These are phyloP conservation scores for Passerina amoena DNA, from an alignment of 2,113 vertebrate species.

Conservation along the genomic window DNA sequence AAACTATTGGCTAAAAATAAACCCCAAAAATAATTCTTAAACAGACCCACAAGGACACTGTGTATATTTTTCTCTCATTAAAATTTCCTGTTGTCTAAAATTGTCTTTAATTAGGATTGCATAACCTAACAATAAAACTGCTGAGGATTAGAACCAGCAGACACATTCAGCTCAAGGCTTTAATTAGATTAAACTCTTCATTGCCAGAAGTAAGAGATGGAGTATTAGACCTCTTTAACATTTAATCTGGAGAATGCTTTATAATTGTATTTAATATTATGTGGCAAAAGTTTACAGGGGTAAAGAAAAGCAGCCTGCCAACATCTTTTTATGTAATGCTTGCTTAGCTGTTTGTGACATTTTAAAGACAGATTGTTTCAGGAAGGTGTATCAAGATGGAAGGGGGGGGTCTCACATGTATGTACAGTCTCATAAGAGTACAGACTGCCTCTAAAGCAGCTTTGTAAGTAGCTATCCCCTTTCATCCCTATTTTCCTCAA, in stretches of 20 bases:
- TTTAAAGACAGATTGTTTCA: constrained; percentile 10
- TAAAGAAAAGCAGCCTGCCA: background rate
- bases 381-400: background rate
- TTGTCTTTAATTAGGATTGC: constrained; percentile 68
- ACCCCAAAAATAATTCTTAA: constrained; percentile 23
- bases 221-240: constrained; percentile 40
- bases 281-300: background rate
- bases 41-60: background rate
- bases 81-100: constrained; percentile 47
- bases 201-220: constrained; percentile 47
- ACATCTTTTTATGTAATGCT: background rate
- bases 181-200: constrained; percentile 66
- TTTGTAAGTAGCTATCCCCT: background rate
- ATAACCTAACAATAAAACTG: constrained; percentile 59
- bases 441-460: background rate
- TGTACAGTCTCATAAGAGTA: background rate
- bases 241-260: constrained; percentile 55
- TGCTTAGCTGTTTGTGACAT: background rate
- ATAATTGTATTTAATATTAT: constrained; percentile 38
- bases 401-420: fast-evolving
- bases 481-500: background rate
- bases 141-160: constrained; percentile 49
- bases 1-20: constrained; percentile 8
- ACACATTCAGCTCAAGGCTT: constrained; percentile 14
- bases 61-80: constrained; percentile 37